Percentiles rank a stretch among this genome's conserved stretches.
phyloP scores from a whole-genome alignment of 2,113 vertebrate genomes.

The Notothenia rossii region DNA sequence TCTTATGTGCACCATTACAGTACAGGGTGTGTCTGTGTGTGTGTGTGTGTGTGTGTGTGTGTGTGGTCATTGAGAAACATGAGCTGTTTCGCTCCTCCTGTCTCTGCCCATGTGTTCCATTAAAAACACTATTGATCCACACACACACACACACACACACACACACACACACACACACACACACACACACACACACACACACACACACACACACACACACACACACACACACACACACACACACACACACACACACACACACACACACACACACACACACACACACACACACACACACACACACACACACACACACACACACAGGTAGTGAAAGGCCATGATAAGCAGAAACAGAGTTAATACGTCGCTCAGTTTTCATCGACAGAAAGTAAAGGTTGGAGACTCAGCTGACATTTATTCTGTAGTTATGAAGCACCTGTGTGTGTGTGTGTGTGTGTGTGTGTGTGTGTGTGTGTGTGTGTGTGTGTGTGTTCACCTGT shows the following conservation, averaged over 20 bases:
- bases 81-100: constrained; percentile 42
- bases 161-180: constrained; percentile 45
- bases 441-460: neutral
- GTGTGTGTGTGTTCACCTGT: neutral
- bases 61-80: constrained; percentile 69
- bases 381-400: constrained; percentile 64
- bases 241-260: constrained; percentile 14
- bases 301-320: constrained; percentile 6
- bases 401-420: constrained; percentile 65
- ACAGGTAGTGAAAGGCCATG: constrained; percentile 61
- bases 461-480: constrained; percentile 5
- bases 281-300: constrained; percentile 43
- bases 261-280: constrained; percentile 49
- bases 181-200: constrained; percentile 29
- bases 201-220: constrained; percentile 57
- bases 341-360: constrained; percentile 76
- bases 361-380: constrained; percentile 72
- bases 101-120: constrained; percentile 74
- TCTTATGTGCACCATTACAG: too few relatives aligned
- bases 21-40: too few relatives aligned
- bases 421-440: constrained; percentile 23
- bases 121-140: constrained; percentile 77
- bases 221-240: constrained; percentile 16
- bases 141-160: constrained; percentile 33
- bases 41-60: too few relatives aligned